These are phyloP conservation scores for Leptobrachium ailaonicum DNA, from an alignment of 2,113 vertebrate species.

Conservation along the genomic window DNA sequence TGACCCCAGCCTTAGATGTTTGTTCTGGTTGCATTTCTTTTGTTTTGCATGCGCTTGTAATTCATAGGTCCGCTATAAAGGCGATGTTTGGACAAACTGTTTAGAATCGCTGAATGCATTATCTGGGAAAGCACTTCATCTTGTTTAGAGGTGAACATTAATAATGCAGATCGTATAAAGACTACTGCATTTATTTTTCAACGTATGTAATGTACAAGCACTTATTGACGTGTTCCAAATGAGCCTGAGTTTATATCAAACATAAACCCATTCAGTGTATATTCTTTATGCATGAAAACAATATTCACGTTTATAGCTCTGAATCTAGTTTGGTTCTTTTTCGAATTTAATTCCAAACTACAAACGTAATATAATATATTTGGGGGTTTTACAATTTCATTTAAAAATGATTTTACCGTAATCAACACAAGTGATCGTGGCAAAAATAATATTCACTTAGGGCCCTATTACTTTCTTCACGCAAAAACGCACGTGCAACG, in stretches of 20 bases:
- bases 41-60: not conserved
- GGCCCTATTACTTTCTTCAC: too few species aligned
- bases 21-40: not conserved
- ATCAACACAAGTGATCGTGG: too few species aligned
- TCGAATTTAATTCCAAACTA: too few species aligned
- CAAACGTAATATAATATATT: too few species aligned
- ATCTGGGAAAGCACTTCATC: slow-evolving; percentile 14
- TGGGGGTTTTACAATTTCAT: too few species aligned
- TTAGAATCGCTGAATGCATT: slow-evolving; percentile 16
- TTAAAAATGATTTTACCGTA: too few species aligned
- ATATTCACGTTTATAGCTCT: too few species aligned
- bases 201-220: not conserved
- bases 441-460: too few species aligned
- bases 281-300: too few species aligned
- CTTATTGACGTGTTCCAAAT: not conserved
- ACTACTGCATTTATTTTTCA: not conserved
- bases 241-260: not conserved
- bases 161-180: slow-evolving; percentile 26
- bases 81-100: slow-evolving; percentile 8
- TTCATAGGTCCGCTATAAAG: slow-evolving; percentile 12
- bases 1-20: too few species aligned
- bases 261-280: not conserved
- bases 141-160: slow-evolving; percentile 8
- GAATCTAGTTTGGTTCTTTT: too few species aligned
- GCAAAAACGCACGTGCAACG: too few species aligned